Percentiles rank a stretch among this genome's conserved stretches.
Conservation (phyloP, 2,888 invertebrate species). For the Panzeria rudis region DNA sequence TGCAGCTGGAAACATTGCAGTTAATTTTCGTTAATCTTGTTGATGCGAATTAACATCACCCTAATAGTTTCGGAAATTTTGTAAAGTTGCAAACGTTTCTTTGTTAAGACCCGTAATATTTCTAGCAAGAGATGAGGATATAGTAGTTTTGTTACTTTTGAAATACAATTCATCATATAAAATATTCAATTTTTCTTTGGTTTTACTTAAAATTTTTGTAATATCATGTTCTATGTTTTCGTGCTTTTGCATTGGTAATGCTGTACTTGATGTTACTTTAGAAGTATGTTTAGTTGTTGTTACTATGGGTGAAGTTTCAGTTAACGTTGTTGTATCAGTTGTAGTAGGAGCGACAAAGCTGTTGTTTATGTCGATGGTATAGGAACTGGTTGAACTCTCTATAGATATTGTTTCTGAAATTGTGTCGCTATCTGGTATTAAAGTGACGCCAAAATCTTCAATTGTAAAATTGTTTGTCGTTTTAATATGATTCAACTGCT, state of each 20-base stretch:
- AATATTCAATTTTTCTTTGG: conserved; percentile 35
- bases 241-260: neutral
- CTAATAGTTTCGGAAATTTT: neutral
- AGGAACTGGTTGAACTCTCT: neutral
- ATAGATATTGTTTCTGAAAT: neutral
- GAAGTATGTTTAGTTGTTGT: neutral
- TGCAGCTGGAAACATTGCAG: neutral
- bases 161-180: conserved; percentile 29
- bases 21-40: neutral
- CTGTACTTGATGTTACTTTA: conserved; percentile 14
- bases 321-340: neutral
- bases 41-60: neutral
- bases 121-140: neutral
- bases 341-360: neutral
- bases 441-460: conserved; percentile 54
- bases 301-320: neutral
- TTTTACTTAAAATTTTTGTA: conserved; percentile 19
- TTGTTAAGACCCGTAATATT: neutral
- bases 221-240: conserved; percentile 25
- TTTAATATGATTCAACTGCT: conserved; percentile 72
- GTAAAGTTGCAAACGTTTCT: neutral
- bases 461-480: conserved; percentile 55
- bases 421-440: neutral
- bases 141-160: conserved; percentile 1
- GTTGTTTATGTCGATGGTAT: neutral